These are phyloP conservation scores for Drosophila austrosaltans DNA, from an alignment of 2,888 invertebrate genomes.

Conservation along the genomic window DNA sequence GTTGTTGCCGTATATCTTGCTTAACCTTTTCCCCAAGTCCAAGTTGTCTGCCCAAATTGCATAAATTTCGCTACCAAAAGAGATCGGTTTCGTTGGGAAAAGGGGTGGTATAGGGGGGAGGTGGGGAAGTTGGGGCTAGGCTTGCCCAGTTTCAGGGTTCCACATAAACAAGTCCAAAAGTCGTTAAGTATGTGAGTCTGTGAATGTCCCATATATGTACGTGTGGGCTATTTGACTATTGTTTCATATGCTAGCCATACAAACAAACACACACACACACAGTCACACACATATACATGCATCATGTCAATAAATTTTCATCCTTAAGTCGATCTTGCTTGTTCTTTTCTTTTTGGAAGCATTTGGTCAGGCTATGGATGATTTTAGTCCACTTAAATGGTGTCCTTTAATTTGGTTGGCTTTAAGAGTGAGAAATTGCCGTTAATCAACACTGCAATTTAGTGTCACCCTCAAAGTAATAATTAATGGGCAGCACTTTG, in stretches of 20 bases:
- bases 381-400: neutral
- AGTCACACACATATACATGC: constrained; percentile 33
- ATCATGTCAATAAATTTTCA: constrained; percentile 64
- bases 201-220: constrained; percentile 9
- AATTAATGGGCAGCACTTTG: neutral
- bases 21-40: constrained; percentile 19
- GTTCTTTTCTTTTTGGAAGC: constrained; percentile 24
- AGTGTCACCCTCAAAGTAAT: neutral
- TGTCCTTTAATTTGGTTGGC: neutral
- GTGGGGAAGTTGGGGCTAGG: neutral
- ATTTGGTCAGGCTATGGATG: neutral
- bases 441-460: neutral
- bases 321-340: constrained; percentile 66
- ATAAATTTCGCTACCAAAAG: constrained; percentile 18
- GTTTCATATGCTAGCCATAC: constrained; percentile 52
- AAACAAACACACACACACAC: constrained; percentile 23
- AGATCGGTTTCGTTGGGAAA: neutral
- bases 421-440: neutral
- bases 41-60: constrained; percentile 12
- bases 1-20: constrained; percentile 19
- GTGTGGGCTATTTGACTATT: constrained; percentile 43
- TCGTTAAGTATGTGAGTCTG: constrained; percentile 61
- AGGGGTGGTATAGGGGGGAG: neutral
- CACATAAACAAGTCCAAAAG: constrained; percentile 65
- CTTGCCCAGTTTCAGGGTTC: constrained; percentile 5